Evolutionary conservation across 2,888 invertebrate species (phyloP).

Genomic region (Cyrtodaria siliqua): DNA sequence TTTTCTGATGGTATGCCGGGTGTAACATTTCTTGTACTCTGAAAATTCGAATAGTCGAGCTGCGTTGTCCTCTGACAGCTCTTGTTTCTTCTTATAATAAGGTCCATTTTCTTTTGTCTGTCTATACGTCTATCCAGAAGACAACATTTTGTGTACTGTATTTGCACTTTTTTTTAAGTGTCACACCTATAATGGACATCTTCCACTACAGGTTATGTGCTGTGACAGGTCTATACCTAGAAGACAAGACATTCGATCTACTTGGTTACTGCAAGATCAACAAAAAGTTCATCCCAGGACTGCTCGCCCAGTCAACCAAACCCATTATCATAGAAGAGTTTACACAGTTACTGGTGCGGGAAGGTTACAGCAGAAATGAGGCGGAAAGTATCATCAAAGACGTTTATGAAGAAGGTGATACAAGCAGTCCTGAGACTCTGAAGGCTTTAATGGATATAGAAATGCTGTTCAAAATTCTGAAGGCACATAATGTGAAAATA

Average conservation of each 20-base stretch:
- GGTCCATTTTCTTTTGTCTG: too few species aligned
- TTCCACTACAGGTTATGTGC: slow-evolving; percentile 70
- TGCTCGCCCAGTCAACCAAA: slow-evolving; percentile 86
- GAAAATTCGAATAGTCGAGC: too few species aligned
- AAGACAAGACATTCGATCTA: slow-evolving; percentile 83
- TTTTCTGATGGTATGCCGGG: too few species aligned
- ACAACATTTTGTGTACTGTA: too few species aligned
- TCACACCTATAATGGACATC: too few species aligned
- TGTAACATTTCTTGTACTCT: too few species aligned
- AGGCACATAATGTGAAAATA: slow-evolving; percentile 85
- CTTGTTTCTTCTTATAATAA: too few species aligned
- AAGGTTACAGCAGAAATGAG: slow-evolving; percentile 70
- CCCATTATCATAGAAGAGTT: slow-evolving; percentile 73
- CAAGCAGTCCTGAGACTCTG: slow-evolving; percentile 77
- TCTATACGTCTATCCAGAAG: too few species aligned
- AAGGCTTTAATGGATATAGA: slow-evolving; percentile 84
- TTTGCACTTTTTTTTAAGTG: too few species aligned
- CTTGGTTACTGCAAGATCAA: slow-evolving; percentile 84
- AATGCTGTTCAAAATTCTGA: slow-evolving; percentile 84
- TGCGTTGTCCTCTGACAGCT: too few species aligned
- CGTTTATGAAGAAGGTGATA: slow-evolving; percentile 81
- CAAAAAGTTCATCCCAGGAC: slow-evolving; percentile 83
- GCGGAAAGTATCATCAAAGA: slow-evolving; percentile 76
- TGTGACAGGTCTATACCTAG: slow-evolving; percentile 82
- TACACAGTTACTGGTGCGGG: slow-evolving; percentile 74